Evolutionary conservation across 2,797 vertebrate genomes (phyloP), one percentile per base, ranked within the genome.

Genomic region (Sebastes diaconus): DNA sequence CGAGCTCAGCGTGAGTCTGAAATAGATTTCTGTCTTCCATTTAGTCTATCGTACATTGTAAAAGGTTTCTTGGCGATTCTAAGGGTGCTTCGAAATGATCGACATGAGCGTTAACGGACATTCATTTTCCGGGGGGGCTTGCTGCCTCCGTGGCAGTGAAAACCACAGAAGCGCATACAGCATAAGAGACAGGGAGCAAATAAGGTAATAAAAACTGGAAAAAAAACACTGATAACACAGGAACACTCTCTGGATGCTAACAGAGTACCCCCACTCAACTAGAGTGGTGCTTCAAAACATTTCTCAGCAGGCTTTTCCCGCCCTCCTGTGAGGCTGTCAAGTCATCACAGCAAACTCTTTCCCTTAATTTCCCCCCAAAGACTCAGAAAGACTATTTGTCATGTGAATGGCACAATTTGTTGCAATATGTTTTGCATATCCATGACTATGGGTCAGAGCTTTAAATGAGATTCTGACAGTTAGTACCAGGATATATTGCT

Each of bases 251-350:
- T 63, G 50, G 57, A 46, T 73, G 63, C 74, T 72, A 52, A 77
- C 73, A 75, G 61, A 67, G 68, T 78, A 75, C 63, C 54, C 36
- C 69, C 54, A 79, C 58, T 80, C 72, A 66, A 64, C 70, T 50
- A 12, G 74, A 83, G 74, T 60, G 72, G 34, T 80, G 68, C 72
- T 80, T 80, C 61, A 79, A 87, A 77, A 83, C 64, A 67, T 75
- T 81, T 52, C 57, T 72, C 75, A 61, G 61, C 58, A 74, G 79
- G 72, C 36, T 24, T 67, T 81, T 79, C 25, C 54, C 25, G 12
- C 66, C 55, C 60, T 84, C 75, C 80, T 75, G 58, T 34, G 75
- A 83, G 58, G 61, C 60, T 66, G 34, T 81, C 79, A 83, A 78
- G 59, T 78, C 79, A 66, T 79, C 69, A 73, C 75, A 64, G 54